A percentile compares a stretch with the other conserved stretches of the same genome.
Conservation (phyloP, 1,140 invertebrate genomes). For the Macrocentrus cingulum region DNA sequence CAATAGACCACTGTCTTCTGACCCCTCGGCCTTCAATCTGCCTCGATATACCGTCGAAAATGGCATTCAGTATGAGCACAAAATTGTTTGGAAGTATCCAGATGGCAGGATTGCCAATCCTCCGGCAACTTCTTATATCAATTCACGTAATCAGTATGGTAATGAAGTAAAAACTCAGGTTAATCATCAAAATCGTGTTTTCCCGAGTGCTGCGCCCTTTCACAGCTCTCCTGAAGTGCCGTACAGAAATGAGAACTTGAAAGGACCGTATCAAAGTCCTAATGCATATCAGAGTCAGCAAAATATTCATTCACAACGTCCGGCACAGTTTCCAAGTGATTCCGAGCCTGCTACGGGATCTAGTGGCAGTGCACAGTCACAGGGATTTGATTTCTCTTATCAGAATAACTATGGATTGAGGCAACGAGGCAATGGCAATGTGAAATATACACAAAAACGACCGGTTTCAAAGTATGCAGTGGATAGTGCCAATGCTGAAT, state of each 20-base stretch:
- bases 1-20: conserved; percentile 16
- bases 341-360: conserved; percentile 27
- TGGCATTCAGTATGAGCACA: conserved; percentile 52
- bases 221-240: neutral
- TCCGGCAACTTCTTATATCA: conserved; percentile 45
- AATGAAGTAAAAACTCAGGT: conserved; percentile 17
- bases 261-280: neutral
- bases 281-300: neutral
- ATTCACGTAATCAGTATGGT: conserved; percentile 41
- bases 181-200: conserved; percentile 6
- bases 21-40: conserved; percentile 22
- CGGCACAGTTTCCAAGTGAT: conserved; percentile 48
- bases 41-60: conserved; percentile 50
- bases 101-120: conserved; percentile 49
- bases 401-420: conserved; percentile 31
- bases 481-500: conserved; percentile 46
- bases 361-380: conserved; percentile 11
- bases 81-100: conserved; percentile 56
- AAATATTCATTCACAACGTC: conserved; percentile 45
- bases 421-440: conserved; percentile 1
- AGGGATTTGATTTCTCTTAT: conserved; percentile 22
- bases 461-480: conserved; percentile 40
- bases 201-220: conserved; percentile 9
- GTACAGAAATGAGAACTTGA: neutral
- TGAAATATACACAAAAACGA: conserved; percentile 10